phyloP scores from a whole-genome alignment of 2,113 vertebrate genomes.

The Physeter macrocephalus region DNA sequence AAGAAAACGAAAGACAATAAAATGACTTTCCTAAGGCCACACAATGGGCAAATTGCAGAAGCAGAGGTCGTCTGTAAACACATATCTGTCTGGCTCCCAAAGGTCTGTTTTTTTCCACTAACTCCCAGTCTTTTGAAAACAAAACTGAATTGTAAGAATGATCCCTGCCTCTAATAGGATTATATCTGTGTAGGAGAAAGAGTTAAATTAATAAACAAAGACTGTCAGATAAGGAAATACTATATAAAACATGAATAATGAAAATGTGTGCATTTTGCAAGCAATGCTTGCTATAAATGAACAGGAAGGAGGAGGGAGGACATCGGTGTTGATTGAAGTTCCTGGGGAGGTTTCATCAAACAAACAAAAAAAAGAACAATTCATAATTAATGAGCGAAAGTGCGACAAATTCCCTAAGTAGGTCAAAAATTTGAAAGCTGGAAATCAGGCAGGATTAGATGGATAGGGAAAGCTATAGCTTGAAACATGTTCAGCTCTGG shows the following conservation, averaged over 20 bases:
- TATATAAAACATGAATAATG: background rate
- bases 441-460: background rate
- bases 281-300: background rate
- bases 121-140: background rate
- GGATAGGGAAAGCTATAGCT: background rate
- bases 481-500: background rate
- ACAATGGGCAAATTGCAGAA: background rate
- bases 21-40: constrained; percentile 3
- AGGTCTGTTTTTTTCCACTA: background rate
- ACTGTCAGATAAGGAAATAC: background rate
- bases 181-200: constrained; percentile 6
- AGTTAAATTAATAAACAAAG: background rate
- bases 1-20: constrained; percentile 6
- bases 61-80: background rate
- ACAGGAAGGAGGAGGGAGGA: background rate
- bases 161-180: constrained; percentile 23
- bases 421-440: background rate
- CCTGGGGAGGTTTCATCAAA: constrained; percentile 12
- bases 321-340: background rate
- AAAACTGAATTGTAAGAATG: background rate
- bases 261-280: constrained; percentile 23
- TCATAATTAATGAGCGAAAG: background rate
- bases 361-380: background rate
- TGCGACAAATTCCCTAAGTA: background rate
- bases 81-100: background rate